These are phyloP conservation scores for Cyclopterus lumpus DNA, from an alignment of 2,797 vertebrate species.

Conservation along the genomic window DNA sequence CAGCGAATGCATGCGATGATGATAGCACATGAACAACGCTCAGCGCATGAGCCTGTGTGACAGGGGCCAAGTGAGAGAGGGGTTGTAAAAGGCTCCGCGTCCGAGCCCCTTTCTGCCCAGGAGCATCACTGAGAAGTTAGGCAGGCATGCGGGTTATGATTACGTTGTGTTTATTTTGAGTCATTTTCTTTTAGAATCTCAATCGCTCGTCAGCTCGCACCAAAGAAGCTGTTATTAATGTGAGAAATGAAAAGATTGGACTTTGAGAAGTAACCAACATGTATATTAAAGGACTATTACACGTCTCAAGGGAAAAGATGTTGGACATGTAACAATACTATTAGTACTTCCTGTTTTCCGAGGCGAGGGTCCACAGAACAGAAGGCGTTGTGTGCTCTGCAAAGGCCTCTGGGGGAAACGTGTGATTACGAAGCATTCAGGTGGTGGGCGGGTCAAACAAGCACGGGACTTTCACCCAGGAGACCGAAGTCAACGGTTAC, in stretches of 20 bases:
- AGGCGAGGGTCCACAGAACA: too few species aligned
- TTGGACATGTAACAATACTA: too few species aligned
- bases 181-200: not conserved
- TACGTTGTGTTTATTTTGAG: not conserved
- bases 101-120: not conserved
- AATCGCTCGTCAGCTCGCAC: not conserved
- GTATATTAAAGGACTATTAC: too few species aligned
- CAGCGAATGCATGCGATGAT: conserved; percentile 22
- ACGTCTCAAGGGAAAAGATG: too few species aligned
- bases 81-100: not conserved
- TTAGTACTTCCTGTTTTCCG: too few species aligned
- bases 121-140: not conserved
- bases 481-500: too few species aligned
- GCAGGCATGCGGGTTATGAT: too few species aligned
- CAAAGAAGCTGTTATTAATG: not conserved
- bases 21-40: conserved; percentile 50
- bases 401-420: too few species aligned
- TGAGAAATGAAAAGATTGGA: not conserved
- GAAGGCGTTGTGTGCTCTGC: too few species aligned
- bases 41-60: conserved; percentile 28
- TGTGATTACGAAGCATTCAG: too few species aligned
- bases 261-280: not conserved
- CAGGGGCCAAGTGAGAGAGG: not conserved
- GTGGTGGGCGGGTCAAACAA: too few species aligned
- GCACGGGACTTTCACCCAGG: too few species aligned